Conservation (phyloP, 2,797 vertebrate genomes). For the Neostethus bicornis region DNA sequence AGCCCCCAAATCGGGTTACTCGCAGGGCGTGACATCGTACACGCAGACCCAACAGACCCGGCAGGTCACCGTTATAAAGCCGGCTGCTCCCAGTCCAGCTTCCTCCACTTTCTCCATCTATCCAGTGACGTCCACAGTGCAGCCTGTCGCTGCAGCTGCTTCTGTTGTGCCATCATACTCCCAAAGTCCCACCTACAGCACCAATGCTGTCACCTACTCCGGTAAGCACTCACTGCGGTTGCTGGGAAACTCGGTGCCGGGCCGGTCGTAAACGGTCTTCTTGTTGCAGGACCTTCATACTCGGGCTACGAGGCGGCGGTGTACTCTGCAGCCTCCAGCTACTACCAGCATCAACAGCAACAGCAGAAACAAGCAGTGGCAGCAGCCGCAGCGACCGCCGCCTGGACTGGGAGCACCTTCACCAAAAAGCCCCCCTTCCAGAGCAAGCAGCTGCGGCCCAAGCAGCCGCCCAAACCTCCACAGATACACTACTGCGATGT, state of each 20-base stretch:
- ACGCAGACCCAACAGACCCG: constrained; percentile 95
- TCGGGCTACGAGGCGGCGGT: constrained; percentile 98
- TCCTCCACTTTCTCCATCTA: constrained; percentile 98
- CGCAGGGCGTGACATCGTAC: constrained; percentile 93
- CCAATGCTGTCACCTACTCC: constrained; percentile 96
- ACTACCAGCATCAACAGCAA: constrained; percentile 91
- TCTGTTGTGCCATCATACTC: constrained; percentile 96
- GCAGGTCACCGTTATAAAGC: constrained; percentile 98
- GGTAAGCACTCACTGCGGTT: constrained; percentile 87
- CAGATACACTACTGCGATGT: constrained; percentile 99
- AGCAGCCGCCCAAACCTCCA: constrained; percentile 95
- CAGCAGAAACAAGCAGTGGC: constrained; percentile 89
- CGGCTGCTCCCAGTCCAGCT: constrained; percentile 92
- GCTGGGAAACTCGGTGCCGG: too few species aligned
- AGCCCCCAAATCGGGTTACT: constrained; percentile 95
- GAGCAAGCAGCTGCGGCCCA: constrained; percentile 94
- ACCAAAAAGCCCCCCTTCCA: constrained; percentile 96
- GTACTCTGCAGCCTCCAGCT: constrained; percentile 96
- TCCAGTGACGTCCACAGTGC: constrained; percentile 94
- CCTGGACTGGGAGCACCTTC: constrained; percentile 94
- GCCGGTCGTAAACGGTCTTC: background rate
- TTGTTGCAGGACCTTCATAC: constrained; percentile 89
- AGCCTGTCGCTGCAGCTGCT: constrained; percentile 87
- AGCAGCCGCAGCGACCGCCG: constrained; percentile 91
- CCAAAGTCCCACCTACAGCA: constrained; percentile 96